Base-by-base conservation (phyloP, 2,113 vertebrate species). In the Leuciscus idus region DNA sequence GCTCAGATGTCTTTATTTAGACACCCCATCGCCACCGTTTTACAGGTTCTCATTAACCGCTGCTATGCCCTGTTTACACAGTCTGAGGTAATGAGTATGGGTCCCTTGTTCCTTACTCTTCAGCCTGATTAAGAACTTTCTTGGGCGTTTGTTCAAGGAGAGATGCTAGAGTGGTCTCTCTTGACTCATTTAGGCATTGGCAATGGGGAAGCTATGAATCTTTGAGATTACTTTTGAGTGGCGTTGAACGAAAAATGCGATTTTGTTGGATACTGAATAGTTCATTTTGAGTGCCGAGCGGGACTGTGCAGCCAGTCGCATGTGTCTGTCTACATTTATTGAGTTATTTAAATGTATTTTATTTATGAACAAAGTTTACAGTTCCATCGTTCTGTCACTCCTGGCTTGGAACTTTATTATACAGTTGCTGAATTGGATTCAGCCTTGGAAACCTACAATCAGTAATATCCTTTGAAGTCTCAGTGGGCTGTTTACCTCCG, bases 31-130 rank as follows among this genome's bases (percentile, higher is more conserved):
- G 28, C 26, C 39, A 64, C 6, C 15, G 48, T 64, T 87, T 82
- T 86, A 78, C 48, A 87, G 88, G 21, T 6, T 76, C 57, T 86
- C 66, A 81, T 82, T 88, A 88, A 81, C 15, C 15, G 50, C 43
- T 66, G 36, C 50, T 43, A 26, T 11, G 46, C 28, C 57, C 52
- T 72, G 30, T 50, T 88, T 64, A 76, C 57, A 52, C 8, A 74
- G 43, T n/a, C 36, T 82, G 64, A 79, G 85, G 74, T 85, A 83
- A 80, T 74, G 30, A 72, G 46, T 59, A 36, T 52, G 26, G 15
- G 19, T 76, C 72, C 30, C 59, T 62, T 33, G 36, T 19, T 81
- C 15, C 78, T 30, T 46, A 64, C 59, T 33, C 74, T 62, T 85
- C 26, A 50, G 73, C 73, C 57, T 59, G 28, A 85, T 48, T 76